Percentiles rank a stretch among this genome's conserved stretches.
Evolutionary conservation across 1,140 invertebrate species (phyloP).

Genomic region (Brachionus manjavacas): DNA sequence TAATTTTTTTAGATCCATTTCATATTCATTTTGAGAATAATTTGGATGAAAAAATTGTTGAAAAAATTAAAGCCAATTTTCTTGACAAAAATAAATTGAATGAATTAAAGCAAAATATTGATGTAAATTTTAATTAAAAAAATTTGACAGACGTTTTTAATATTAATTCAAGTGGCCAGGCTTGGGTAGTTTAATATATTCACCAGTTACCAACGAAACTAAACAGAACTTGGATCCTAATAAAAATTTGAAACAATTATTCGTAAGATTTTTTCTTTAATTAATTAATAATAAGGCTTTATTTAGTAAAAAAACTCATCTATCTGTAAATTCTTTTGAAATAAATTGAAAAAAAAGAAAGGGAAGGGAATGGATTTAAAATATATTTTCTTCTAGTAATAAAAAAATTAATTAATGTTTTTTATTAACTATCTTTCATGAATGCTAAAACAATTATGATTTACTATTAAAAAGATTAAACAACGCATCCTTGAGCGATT

Average conservation of each 20-base stretch:
- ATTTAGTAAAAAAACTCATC: too few relatives aligned
- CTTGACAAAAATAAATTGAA: background rate
- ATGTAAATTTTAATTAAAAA: background rate
- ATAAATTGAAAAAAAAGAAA: too few relatives aligned
- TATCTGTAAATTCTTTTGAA: too few relatives aligned
- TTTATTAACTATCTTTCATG: background rate
- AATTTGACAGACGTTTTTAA: background rate
- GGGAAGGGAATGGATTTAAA: too few relatives aligned
- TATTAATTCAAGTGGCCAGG: background rate
- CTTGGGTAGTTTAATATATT: background rate
- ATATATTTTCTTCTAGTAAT: background rate
- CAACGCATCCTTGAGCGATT: constrained; percentile 10
- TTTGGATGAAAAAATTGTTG: background rate
- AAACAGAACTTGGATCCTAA: constrained; percentile 1
- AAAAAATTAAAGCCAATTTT: constrained; percentile 1
- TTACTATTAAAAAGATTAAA: background rate
- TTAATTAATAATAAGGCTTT: too few relatives aligned
- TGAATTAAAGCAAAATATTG: background rate
- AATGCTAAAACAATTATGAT: background rate
- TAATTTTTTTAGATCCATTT: constrained; percentile 30
- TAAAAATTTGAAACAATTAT: background rate
- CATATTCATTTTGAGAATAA: constrained; percentile 34
- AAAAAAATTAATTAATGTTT: background rate
- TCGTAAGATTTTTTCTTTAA: background rate
- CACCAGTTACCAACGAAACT: background rate